Base-by-base conservation (phyloP, 2,797 vertebrate genomes). In the Gadopsis marmoratus region DNA sequence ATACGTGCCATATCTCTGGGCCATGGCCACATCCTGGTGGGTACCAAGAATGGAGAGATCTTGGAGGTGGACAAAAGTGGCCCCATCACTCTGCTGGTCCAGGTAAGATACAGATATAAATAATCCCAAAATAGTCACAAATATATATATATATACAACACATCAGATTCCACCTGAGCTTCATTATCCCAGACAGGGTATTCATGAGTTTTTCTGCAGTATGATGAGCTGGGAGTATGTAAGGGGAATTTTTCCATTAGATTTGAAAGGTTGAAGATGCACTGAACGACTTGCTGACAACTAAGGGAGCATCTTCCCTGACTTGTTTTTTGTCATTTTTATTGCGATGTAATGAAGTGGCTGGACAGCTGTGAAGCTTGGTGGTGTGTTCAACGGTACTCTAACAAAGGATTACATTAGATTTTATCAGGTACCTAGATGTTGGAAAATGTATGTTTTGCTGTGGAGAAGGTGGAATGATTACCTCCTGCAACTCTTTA, bases 1-100 rank as follows among this genome's bases (percentile, higher is more conserved):
- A 98, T 99, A 92, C 98, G 98, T 96, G 98, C 98, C 96, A 99
- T 99, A 96, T 98, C 98, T 0, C 94, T 99, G 89, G 98, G 98
- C 90, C 98, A 99, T 43, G 98, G 98, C 86, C 97, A 99, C 94
- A 98, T 99, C 91, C 96, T 99, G 74, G 97, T 99, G 87, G 98
- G 98, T 75, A 99, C 98, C 69, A 99, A 99, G 91, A 99, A 99
- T 17, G 98, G 98, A 31, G 98, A 99, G 94, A 99, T 99, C 93
- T 71, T 99, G 88, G 98, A 99, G 88, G 97, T 99, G 78, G 97
- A 99, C 92, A 99, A 99, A 94, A 99, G 96, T 82, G 98, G 98
- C 33, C 98, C 98, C 78, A 95, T 99, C 91, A 99, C 98, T 76
- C 96, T 99, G 75, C 94, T 99, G 76, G 98, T 99, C 83, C 98